These are phyloP conservation scores for Graphium colonna DNA, from an alignment of 2,888 invertebrate species.

Conservation along the genomic window DNA sequence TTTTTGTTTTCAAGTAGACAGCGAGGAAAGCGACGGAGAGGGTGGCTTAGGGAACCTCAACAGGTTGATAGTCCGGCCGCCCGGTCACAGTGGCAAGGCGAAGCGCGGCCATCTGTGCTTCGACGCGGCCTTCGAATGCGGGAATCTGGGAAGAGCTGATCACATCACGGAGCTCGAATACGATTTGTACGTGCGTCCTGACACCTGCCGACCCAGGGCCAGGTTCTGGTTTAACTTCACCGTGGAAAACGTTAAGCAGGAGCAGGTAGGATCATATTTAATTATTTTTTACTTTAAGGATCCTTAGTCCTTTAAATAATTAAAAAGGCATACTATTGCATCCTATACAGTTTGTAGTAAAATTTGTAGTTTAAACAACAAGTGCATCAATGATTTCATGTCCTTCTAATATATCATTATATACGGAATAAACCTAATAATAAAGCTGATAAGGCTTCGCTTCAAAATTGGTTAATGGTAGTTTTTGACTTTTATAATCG, in stretches of 20 bases:
- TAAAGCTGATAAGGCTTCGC: too few relatives aligned
- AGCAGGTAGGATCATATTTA: slow-evolving; percentile 91
- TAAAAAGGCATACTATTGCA: too few relatives aligned
- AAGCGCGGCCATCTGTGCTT: slow-evolving; percentile 98
- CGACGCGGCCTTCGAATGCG: slow-evolving; percentile 98
- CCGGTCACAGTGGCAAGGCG: slow-evolving; percentile 96
- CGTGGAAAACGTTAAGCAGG: slow-evolving; percentile 95
- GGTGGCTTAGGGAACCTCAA: slow-evolving; percentile 96
- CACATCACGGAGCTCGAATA: slow-evolving; percentile 96
- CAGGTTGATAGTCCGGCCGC: slow-evolving; percentile 91
- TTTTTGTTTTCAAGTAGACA: slow-evolving; percentile 79
- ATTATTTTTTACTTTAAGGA: too few relatives aligned
- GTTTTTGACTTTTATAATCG: too few relatives aligned
- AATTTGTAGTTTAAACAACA: too few relatives aligned
- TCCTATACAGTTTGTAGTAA: too few relatives aligned
- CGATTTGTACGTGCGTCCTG: slow-evolving; percentile 96
- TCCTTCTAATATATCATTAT: too few relatives aligned
- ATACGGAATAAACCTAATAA: too few relatives aligned
- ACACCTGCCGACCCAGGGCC: slow-evolving; percentile 95
- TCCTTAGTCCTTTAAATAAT: too few relatives aligned
- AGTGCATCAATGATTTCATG: too few relatives aligned
- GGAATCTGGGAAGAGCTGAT: slow-evolving; percentile 93
- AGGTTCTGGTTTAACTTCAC: slow-evolving; percentile 99
- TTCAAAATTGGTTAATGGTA: too few relatives aligned
- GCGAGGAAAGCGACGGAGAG: slow-evolving; percentile 95